Evolutionary conservation across 2,888 invertebrate genomes (phyloP), one percentile per base, ranked within the genome.

Genomic region (Lycophotia porphyrea): DNA sequence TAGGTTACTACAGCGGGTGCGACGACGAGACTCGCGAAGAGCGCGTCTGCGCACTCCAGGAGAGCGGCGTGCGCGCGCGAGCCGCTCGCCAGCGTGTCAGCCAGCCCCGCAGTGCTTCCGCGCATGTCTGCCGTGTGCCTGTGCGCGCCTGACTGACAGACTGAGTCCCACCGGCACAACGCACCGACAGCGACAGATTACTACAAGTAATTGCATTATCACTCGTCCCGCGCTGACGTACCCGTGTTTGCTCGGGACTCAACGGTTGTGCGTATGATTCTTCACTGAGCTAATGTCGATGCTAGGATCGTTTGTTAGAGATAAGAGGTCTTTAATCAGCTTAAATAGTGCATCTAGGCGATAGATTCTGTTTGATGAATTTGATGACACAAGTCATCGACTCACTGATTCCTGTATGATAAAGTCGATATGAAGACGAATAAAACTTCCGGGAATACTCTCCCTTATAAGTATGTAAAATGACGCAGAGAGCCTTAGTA

Each of bases 1-100:
- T 98, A 98, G 82, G 98, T 97, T 76, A 99, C 98, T 68, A 98
- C 98, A 74, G 98, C 97, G 21, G 98, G 98, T 3, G 98, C 98
- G 31, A 98, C 97, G 52, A 98, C 96, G 21, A 97, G 91, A 84
- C 98, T 97, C 71, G 98, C 98, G 92, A 98, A 97, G 34, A 98
- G 90, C 52, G 97, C 97, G 93, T 98, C 98, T 81, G 98, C 95
- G 85, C 97, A 92, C 81, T 97, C 97, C 71, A 98, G 96, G 70
- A 98, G 94, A 81, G 90, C 95, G 90, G 92, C 93, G 92, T 92
- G 94, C 88, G 93, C 94, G 88, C 94, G 94, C 91, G 97, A 97
- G 81, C 96, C 96, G 88, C 97, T 96, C 92, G 97, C 97, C 88
- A 97, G 96, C 90, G 97, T 97, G 90, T 97, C 97, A 84, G 97